phyloP scores from a whole-genome alignment of 2,797 vertebrate species.

The Pangasius djambal region DNA sequence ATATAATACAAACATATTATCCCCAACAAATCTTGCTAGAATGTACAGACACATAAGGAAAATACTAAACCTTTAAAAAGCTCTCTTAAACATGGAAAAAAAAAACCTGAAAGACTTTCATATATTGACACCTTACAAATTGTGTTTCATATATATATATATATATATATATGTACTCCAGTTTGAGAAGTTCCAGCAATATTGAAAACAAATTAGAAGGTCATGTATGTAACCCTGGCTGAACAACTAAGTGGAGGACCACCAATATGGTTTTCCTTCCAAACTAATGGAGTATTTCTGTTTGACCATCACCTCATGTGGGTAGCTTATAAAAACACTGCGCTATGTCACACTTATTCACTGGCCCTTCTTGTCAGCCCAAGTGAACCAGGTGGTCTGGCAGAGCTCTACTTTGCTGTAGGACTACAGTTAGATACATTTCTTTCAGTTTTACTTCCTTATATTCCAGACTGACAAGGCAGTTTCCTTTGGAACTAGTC shows the following conservation, averaged over 20 bases:
- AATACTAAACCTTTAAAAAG: neutral
- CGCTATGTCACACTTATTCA: neutral
- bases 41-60: neutral
- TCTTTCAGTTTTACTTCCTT: neutral
- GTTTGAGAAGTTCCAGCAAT: neutral
- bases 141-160: too few relatives aligned
- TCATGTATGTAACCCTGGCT: neutral
- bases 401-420: neutral
- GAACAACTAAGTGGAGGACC: neutral
- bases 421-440: neutral
- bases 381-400: neutral
- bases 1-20: neutral
- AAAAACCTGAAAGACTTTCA: neutral
- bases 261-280: neutral
- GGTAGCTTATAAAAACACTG: neutral
- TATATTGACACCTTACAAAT: neutral
- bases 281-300: neutral
- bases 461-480: neutral
- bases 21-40: neutral
- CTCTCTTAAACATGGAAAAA: neutral
- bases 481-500: neutral
- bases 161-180: too few relatives aligned
- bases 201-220: neutral
- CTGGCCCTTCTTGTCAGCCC: neutral
- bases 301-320: neutral